A percentile compares a stretch with the other conserved stretches of the same genome.
Conservation (phyloP, 2,113 vertebrate species). For the Psittacus erithacus region DNA sequence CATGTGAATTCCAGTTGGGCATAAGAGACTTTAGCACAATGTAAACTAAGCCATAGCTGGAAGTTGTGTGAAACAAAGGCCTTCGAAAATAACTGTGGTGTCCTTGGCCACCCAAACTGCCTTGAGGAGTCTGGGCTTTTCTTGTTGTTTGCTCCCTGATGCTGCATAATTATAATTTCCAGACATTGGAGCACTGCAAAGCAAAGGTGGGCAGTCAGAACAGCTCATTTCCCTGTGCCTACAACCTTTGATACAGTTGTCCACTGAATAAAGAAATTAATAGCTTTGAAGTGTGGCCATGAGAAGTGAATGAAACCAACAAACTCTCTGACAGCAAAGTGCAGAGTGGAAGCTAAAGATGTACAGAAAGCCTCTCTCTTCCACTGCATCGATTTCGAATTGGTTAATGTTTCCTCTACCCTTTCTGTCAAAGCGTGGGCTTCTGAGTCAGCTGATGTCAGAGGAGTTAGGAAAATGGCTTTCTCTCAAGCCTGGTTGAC, state of each 20-base stretch:
- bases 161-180: background rate
- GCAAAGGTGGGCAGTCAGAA: background rate
- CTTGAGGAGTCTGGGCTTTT: background rate
- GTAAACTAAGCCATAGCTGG: constrained; percentile 41
- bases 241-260: background rate
- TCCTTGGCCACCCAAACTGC: constrained; percentile 34
- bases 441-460: background rate
- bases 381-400: background rate
- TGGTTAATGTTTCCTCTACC: constrained; percentile 25
- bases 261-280: background rate
- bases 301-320: background rate
- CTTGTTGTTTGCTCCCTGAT: constrained; percentile 1
- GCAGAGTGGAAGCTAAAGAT: background rate
- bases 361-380: constrained; percentile 6
- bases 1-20: constrained; percentile 23
- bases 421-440: background rate
- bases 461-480: background rate
- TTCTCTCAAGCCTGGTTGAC: constrained; percentile 1
- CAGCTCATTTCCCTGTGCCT: background rate
- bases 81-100: constrained; percentile 22
- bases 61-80: constrained; percentile 41
- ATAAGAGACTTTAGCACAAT: constrained; percentile 18
- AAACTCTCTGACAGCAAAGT: background rate
- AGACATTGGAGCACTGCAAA: background rate
- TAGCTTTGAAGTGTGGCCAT: background rate